A percentile compares a stretch with the other conserved stretches of the same genome.
Conservation (phyloP, 2,113 vertebrate species). For the Circaetus gallicus region DNA sequence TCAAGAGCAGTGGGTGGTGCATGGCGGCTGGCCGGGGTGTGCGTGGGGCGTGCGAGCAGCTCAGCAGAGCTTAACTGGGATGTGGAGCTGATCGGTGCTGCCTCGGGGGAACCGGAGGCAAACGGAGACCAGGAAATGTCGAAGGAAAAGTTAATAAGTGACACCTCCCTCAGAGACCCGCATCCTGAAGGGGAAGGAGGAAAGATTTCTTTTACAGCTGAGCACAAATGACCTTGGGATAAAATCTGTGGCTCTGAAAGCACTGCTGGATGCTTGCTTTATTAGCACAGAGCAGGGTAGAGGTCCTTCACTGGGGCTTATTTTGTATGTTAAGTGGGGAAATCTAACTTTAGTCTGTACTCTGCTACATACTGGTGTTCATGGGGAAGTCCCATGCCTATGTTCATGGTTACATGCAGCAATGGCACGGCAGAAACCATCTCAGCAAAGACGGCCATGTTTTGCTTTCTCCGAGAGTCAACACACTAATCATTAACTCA, state of each 20-base stretch:
- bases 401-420: background rate
- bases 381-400: too few relatives aligned
- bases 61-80: background rate
- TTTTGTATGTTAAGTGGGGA: background rate
- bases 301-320: background rate
- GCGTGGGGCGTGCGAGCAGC: rapidly evolving
- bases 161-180: background rate
- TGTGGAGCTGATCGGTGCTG: background rate
- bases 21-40: rapidly evolving
- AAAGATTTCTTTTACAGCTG: background rate
- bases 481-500: background rate
- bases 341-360: background rate
- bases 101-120: background rate
- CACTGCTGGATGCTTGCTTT: background rate
- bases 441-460: background rate
- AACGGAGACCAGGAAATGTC: background rate
- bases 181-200: background rate
- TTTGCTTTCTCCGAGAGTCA: background rate
- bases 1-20: rapidly evolving
- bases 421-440: background rate
- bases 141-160: background rate
- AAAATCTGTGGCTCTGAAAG: background rate
- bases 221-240: background rate
- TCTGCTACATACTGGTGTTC: background rate
- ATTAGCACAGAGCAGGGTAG: background rate